A percentile compares a stretch with the other conserved stretches of the same genome.
Conservation (phyloP, 2,797 vertebrate species). For the Lemur catta region DNA sequence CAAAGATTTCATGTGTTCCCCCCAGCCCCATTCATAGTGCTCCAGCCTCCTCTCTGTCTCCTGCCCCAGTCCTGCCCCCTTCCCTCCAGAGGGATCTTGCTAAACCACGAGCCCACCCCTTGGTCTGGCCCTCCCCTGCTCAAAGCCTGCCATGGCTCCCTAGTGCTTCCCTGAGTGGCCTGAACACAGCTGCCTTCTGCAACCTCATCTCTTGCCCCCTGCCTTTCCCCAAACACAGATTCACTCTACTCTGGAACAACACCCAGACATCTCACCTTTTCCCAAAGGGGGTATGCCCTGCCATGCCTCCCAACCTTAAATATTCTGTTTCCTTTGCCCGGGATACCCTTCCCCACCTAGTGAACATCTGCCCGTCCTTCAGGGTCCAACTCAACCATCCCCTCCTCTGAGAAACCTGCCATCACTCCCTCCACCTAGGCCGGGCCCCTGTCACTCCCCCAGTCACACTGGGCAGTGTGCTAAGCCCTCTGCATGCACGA, state of each 20-base stretch:
- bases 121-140: background rate
- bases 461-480: background rate
- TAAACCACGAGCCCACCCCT: background rate
- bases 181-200: background rate
- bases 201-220: background rate
- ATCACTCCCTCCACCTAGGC: background rate
- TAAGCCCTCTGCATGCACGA: background rate
- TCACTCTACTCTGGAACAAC: background rate
- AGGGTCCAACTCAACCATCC: background rate
- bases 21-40: background rate
- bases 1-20: background rate
- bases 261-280: background rate
- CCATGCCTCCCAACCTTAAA: background rate
- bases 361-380: background rate
- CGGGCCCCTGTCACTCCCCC: background rate
- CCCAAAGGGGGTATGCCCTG: accelerated
- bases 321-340: background rate
- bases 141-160: background rate
- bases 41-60: background rate
- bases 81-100: background rate
- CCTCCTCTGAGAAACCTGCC: background rate
- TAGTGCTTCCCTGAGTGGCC: background rate
- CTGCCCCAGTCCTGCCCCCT: background rate
- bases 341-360: background rate
- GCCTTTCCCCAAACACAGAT: background rate